Base-by-base conservation (phyloP, 1,140 invertebrate genomes). In the Mylabris phalerata region DNA sequence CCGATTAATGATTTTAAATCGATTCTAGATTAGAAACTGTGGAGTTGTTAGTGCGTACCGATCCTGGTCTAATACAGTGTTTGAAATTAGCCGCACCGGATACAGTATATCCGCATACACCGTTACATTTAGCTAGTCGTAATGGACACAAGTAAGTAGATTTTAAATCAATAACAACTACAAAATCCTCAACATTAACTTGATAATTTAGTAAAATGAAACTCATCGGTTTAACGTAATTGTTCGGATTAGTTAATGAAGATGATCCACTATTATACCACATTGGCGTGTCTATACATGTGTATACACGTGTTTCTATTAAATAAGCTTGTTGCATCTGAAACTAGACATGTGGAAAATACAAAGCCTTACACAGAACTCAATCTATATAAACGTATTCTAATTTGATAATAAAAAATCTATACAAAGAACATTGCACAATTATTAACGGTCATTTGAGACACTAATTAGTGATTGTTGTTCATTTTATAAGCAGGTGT, bases 101-200 rank as follows among this genome's bases (percentile, higher is more conserved):
- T 61, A 71, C 77, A 66, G 77, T 87, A 55, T 87, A 88, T 68
- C 83, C 85, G 9, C 88, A 94, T 66, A 95, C 95, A 1, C 94
- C 95, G 13, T 80, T 98, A 4, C 95, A 98, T 77, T 79, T 94
- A 61, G 95, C 95, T 52, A 93, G 92, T 65, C 84, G 91, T 61
- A 95, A 96, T 80, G 95, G 95, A 1, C 93, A 95, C 77, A 86
- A 85, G 83, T 89, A 74, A 83, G 84, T 82, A 4, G 3, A 43
- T 3, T 42, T 42, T 42, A 32, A 32, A 32, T 32, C 4, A 7
- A 32, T 32, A 32, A 32, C 19, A 19, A 19, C 19, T 19, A 19
- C 19, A 19, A 19, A 19, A 19, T 19, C 19, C 19, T 19, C 19
- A 19, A 19, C 19, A 32, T 7, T 4, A 32, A 5, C 7, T 32